phyloP scores from a whole-genome alignment of 2,113 vertebrate genomes.

The Leiothrix lutea region DNA sequence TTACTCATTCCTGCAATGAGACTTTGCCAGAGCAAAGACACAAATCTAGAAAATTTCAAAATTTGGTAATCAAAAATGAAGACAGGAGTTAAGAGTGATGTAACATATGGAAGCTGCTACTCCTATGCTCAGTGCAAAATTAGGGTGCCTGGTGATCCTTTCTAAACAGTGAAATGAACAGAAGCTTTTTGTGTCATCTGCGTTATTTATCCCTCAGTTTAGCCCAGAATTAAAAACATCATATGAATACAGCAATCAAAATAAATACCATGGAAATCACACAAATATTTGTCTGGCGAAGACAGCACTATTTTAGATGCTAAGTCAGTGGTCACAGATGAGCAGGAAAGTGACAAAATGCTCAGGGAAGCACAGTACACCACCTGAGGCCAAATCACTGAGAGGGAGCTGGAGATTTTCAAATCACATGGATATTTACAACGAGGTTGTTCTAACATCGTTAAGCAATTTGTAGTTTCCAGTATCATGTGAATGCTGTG shows the following conservation, averaged over 20 bases:
- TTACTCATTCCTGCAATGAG: constrained; percentile 10
- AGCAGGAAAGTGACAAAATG: neutral
- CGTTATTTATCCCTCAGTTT: neutral
- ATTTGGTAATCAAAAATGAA: neutral
- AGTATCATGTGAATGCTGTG: neutral
- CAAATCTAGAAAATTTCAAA: neutral
- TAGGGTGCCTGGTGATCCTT: neutral
- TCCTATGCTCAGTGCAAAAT: neutral
- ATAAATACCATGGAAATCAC: neutral
- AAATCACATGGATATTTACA: neutral
- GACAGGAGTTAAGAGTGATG: neutral
- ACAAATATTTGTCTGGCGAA: neutral
- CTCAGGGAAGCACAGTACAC: neutral
- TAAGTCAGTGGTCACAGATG: neutral
- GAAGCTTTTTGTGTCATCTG: neutral
- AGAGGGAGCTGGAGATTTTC: neutral
- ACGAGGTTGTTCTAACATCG: neutral
- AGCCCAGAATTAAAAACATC: neutral
- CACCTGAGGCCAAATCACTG: neutral
- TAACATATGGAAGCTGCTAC: neutral
- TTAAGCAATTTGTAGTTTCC: neutral
- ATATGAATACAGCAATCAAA: neutral
- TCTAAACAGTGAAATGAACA: neutral
- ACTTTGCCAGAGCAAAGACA: neutral
- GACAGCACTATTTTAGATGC: neutral